These are phyloP conservation scores for Typhlomys cinereus DNA, from an alignment of 2,113 vertebrate species.

Conservation along the genomic window DNA sequence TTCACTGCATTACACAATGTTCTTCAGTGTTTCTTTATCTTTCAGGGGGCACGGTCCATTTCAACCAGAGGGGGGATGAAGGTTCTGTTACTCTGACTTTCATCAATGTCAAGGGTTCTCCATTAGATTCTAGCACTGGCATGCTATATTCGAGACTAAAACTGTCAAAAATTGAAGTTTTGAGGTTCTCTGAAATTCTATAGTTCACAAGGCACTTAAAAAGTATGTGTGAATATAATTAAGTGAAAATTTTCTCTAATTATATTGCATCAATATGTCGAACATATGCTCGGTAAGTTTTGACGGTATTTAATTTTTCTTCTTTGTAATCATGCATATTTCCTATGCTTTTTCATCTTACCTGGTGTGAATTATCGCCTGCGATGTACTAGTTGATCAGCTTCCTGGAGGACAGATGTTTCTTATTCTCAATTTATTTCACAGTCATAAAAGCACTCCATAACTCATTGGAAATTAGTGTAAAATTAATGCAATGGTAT, in stretches of 20 bases:
- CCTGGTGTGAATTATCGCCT: background rate
- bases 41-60: background rate
- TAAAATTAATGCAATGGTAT: slow-evolving; percentile 48
- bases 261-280: background rate
- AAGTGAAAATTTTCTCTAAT: background rate
- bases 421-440: slow-evolving; percentile 39
- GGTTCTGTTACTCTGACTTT: background rate
- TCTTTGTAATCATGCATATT: background rate
- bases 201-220: background rate
- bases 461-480: slow-evolving; percentile 5
- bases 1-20: background rate
- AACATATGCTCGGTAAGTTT: background rate
- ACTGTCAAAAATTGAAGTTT: background rate
- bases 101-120: background rate
- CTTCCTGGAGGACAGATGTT: slow-evolving; percentile 15
- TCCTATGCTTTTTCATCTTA: slow-evolving; percentile 24
- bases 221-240: background rate
- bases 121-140: slow-evolving; percentile 8
- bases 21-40: background rate
- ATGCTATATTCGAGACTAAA: background rate
- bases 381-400: slow-evolving; percentile 27
- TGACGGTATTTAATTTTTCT: background rate
- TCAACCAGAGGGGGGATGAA: too few relatives aligned
- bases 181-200: background rate
- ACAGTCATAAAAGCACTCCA: slow-evolving; percentile 16